Conservation (phyloP, 2,113 vertebrate species). For the Hipposideros armiger region DNA sequence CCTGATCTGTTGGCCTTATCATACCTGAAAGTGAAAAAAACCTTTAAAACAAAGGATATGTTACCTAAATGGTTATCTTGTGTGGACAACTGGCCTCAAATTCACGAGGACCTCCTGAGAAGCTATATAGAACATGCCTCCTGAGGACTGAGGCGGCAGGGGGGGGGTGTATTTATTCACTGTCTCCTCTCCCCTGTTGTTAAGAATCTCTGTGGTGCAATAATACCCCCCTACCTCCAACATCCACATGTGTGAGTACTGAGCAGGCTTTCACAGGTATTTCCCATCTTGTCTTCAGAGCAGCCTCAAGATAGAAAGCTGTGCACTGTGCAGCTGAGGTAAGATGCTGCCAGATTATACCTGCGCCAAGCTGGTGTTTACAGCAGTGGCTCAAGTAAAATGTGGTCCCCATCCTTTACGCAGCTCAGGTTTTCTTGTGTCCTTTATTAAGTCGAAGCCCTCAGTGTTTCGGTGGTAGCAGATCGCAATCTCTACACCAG, state of each 20-base stretch:
- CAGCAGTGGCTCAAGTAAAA: background rate
- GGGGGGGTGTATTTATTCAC: background rate
- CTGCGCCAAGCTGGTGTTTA: background rate
- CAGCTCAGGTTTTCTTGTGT: background rate
- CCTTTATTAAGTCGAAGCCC: background rate
- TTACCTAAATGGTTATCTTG: background rate
- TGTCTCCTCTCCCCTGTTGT: background rate
- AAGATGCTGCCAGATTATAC: background rate
- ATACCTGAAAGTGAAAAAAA: background rate
- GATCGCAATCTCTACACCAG: background rate
- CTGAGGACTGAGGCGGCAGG: background rate
- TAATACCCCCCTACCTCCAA: background rate
- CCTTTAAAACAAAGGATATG: background rate
- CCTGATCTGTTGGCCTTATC: background rate
- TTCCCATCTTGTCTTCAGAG: background rate
- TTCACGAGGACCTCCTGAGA: background rate
- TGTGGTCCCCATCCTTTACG: background rate
- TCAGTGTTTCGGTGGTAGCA: background rate
- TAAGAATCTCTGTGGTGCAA: background rate
- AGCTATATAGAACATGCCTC: too few relatives aligned
- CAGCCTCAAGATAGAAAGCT: background rate
- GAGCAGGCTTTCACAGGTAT: background rate
- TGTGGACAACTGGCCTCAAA: background rate
- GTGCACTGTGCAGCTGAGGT: too few relatives aligned
- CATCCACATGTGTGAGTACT: background rate